A percentile compares a stretch with the other conserved stretches of the same genome.
Evolutionary conservation across 2,888 invertebrate genomes (phyloP).

Genomic region (Cantharis rufa): DNA sequence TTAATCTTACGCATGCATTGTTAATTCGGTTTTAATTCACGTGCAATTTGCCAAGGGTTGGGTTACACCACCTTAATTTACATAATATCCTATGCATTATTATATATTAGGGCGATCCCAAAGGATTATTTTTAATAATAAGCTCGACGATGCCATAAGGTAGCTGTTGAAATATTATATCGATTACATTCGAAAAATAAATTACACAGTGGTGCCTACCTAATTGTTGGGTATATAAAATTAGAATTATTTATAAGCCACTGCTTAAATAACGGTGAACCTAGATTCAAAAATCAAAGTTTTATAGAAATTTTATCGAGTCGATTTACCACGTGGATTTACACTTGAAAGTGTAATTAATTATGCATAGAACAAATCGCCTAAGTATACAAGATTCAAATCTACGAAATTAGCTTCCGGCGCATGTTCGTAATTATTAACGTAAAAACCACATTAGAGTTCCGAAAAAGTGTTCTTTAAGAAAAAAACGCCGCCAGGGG

Average conservation of each 20-base stretch:
- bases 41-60: conserved; percentile 32
- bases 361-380: neutral
- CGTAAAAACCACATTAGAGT: neutral
- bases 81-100: conserved; percentile 34
- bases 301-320: neutral
- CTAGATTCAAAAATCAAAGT: neutral
- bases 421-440: neutral
- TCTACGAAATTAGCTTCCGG: neutral
- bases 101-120: conserved; percentile 30
- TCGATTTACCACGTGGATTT: neutral
- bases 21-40: conserved; percentile 30
- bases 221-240: neutral
- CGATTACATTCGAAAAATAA: neutral
- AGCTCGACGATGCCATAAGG: neutral
- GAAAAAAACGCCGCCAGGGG: neutral
- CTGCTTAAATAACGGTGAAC: neutral
- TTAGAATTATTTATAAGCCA: neutral
- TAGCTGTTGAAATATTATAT: neutral
- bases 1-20: conserved; percentile 5
- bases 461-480: neutral
- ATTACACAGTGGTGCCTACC: neutral
- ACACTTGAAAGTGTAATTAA: neutral
- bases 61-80: conserved; percentile 29
- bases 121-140: conserved; percentile 9
- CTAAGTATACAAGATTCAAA: neutral